Conservation (phyloP, 2,113 vertebrate species). For the Anser brachyrhynchus region DNA sequence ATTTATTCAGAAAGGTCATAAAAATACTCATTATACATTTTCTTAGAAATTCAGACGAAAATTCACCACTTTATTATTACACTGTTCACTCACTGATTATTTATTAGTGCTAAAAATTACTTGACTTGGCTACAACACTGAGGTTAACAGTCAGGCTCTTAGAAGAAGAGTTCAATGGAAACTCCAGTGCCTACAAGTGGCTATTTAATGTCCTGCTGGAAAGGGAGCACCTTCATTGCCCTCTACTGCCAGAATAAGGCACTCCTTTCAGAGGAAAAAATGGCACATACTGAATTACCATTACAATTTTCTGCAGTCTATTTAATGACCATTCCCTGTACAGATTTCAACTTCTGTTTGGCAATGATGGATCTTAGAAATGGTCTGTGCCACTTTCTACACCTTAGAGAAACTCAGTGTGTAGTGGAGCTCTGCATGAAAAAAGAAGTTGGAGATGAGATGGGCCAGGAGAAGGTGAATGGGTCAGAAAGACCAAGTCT, state of each 20-base stretch:
- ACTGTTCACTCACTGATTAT: neutral
- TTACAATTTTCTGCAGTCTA: neutral
- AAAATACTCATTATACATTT: neutral
- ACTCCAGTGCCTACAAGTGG: neutral
- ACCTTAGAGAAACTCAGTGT: neutral
- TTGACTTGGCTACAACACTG: neutral
- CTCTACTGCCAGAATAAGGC: neutral
- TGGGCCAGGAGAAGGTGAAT: too few relatives aligned
- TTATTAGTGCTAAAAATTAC: neutral
- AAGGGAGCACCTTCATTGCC: neutral
- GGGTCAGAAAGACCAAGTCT: too few relatives aligned
- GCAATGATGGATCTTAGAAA: neutral
- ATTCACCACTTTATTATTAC: neutral
- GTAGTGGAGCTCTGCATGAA: neutral
- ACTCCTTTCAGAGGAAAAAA: neutral
- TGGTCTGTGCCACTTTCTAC: neutral
- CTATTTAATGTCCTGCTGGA: neutral
- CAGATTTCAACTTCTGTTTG: neutral
- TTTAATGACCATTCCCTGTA: neutral
- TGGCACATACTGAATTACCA: neutral
- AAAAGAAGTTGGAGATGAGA: neutral
- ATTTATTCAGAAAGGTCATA: neutral
- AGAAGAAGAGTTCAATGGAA: neutral
- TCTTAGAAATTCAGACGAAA: neutral
- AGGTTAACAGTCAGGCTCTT: neutral